These are phyloP conservation scores for Laothoe populi DNA, from an alignment of 2,888 invertebrate species.

Conservation along the genomic window DNA sequence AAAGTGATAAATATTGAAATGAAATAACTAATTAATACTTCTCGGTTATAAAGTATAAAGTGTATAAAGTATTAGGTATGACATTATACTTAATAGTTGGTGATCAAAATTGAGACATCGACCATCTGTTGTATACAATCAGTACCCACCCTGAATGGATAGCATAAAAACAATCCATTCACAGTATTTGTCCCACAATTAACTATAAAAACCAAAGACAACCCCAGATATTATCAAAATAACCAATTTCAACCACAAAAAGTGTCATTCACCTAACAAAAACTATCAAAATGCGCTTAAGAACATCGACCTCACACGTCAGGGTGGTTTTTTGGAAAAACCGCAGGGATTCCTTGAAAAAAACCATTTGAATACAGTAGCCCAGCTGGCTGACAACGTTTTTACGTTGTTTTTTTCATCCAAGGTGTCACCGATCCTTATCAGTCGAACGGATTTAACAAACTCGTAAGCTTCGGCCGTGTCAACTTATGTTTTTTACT, in stretches of 20 bases:
- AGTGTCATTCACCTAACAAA: conserved; percentile 61
- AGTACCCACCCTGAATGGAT: neutral
- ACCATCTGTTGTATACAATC: neutral
- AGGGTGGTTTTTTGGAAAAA: conserved; percentile 68
- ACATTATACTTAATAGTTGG: no score
- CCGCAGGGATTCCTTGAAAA: conserved; percentile 62
- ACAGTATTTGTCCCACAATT: conserved; percentile 26
- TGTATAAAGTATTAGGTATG: neutral
- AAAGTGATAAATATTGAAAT: no score
- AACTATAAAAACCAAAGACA: conserved; percentile 32
- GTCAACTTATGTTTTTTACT: conserved; percentile 69
- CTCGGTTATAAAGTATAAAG: no score
- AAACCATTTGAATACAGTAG: conserved; percentile 82
- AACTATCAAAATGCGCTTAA: conserved; percentile 53
- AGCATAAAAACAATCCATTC: conserved; percentile 13
- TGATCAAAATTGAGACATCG: neutral
- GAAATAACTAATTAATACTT: no score
- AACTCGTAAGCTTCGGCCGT: conserved; percentile 73
- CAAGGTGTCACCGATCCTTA: conserved; percentile 82
- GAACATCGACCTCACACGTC: conserved; percentile 68
- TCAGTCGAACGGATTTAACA: conserved; percentile 78
- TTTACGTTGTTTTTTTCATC: conserved; percentile 53
- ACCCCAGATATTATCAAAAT: conserved; percentile 49
- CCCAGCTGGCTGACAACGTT: conserved; percentile 63
- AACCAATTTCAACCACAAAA: conserved; percentile 55